Base-by-base conservation (phyloP, 1,140 invertebrate species). In the Lutraria rhynchaena region DNA sequence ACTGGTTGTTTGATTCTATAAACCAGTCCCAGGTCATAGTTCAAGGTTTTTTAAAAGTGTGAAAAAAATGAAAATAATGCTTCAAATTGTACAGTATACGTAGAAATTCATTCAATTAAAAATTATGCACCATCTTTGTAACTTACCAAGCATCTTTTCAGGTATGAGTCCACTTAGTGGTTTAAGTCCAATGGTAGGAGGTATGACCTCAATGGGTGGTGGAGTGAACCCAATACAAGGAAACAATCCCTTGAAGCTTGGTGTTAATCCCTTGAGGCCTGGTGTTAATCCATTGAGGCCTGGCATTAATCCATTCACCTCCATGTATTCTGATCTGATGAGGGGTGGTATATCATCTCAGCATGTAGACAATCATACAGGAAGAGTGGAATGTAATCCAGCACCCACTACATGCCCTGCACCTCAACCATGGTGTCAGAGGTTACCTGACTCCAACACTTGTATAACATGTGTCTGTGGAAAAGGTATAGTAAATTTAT, bases 351-450 rank as follows among this genome's bases (percentile, higher is more conserved):
- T 5, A 22, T 73, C 70, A 9, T 53, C 67, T 15, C 51, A 57
- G 70, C 37, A 29, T 24, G 70, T 49, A 22, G 24, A 4, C 44
- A 27, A 22, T 15, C 70, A 73, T 33, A 73, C 46, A 31, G 29
- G 37, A 41, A 53, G 70, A n/a, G 31, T 19, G 15, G 31, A 19
- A 22, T 73, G 70, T 58, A 5, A 51, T 31, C 33, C 53, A 7
- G 31, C 55, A n/a, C 70, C 70, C n/a, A 73, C 70, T 19, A 73
- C 70, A 1, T 73, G 70, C 17, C 70, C 70, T 5, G 70, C 37
- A 4, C 70, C 70, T 9, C 70, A 73, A 53, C 70, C 70, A 3
- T 73, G 70, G 70, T 73, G 70, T 73, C 19, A 73, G 31, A 35
- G 70, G n/a, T 33, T 73, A 4, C 22, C 70, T 27, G 53, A 58